These are phyloP conservation scores for Cosmia trapezina DNA, from an alignment of 2,888 invertebrate species.

Conservation along the genomic window DNA sequence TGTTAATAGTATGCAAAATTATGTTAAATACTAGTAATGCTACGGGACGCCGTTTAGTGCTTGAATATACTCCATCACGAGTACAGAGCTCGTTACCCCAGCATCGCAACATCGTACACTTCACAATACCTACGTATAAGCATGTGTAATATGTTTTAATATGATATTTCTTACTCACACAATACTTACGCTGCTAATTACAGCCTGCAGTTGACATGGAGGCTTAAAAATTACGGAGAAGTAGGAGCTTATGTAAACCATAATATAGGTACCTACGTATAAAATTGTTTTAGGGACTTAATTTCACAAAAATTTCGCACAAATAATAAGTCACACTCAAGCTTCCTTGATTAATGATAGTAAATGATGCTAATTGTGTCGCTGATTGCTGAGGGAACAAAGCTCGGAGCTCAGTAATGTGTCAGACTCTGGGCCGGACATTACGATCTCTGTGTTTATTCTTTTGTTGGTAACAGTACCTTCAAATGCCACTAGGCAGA, in stretches of 20 bases:
- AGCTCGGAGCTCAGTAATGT: slow-evolving; percentile 52
- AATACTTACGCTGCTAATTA: slow-evolving; percentile 12
- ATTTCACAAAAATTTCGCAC: slow-evolving; percentile 32
- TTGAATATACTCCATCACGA: background rate
- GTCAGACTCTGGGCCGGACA: slow-evolving; percentile 36
- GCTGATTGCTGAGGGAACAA: slow-evolving; percentile 52
- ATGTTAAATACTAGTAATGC: slow-evolving; percentile 12
- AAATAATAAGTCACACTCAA: slow-evolving; percentile 37
- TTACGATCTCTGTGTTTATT: slow-evolving; percentile 49
- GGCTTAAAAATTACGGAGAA: background rate
- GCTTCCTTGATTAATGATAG: slow-evolving; percentile 55
- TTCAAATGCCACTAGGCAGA: slow-evolving; percentile 5
- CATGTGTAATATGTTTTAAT: too few relatives aligned
- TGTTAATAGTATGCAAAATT: slow-evolving; percentile 20
- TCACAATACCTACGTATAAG: background rate
- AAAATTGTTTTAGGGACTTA: slow-evolving; percentile 9
- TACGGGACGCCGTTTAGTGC: background rate
- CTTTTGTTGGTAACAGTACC: slow-evolving; percentile 38
- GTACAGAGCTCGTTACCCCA: background rate
- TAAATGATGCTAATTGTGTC: slow-evolving; percentile 61
- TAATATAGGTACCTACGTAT: background rate
- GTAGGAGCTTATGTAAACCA: slow-evolving; percentile 1
- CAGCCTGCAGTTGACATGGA: background rate
- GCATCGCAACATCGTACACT: slow-evolving; percentile 6
- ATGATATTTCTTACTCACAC: too few relatives aligned